Percentiles rank a stretch among this genome's conserved stretches.
phyloP scores from a whole-genome alignment of 37 sponge, comb jelly and placozoan genomes.

The Chondrosia reniformis region DNA sequence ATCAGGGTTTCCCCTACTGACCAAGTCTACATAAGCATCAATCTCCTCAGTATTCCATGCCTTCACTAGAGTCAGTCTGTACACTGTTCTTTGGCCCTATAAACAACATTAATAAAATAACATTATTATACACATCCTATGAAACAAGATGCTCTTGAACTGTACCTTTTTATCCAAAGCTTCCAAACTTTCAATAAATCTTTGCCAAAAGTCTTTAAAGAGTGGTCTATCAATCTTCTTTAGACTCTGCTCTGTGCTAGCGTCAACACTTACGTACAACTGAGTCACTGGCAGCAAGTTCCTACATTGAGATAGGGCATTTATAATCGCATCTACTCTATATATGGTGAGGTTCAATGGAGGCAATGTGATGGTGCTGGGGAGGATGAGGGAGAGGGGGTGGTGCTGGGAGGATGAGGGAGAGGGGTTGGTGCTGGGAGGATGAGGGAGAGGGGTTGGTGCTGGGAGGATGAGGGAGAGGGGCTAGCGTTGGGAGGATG shows the following conservation, averaged over 20 bases:
- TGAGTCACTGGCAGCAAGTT: conserved; percentile 86
- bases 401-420: no score
- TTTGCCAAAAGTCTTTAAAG: conserved; percentile 90
- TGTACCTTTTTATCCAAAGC: conserved; percentile 78
- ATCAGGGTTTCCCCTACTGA: conserved; percentile 80
- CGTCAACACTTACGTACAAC: conserved; percentile 96
- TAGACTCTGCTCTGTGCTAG: conserved; percentile 85
- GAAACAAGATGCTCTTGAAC: neutral
- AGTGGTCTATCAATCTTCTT: conserved; percentile 94
- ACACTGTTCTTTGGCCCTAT: conserved; percentile 93
- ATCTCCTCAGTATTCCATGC: conserved; percentile 94
- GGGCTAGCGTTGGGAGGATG: no score
- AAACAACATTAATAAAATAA: neutral
- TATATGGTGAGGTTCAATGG: neutral
- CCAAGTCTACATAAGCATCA: conserved; percentile 76
- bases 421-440: no score
- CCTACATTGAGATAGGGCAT: conserved; percentile 7
- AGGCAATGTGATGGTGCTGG: neutral
- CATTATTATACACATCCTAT: neutral
- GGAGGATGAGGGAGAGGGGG: neutral
- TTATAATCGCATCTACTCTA: neutral
- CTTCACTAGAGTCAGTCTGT: conserved; percentile 92
- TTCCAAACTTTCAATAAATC: conserved; percentile 73
- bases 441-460: no score
- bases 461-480: no score